Evolutionary conservation across 2,113 vertebrate species (phyloP), one percentile per base, ranked within the genome.

Genomic region (Tenrec ecaudatus): DNA sequence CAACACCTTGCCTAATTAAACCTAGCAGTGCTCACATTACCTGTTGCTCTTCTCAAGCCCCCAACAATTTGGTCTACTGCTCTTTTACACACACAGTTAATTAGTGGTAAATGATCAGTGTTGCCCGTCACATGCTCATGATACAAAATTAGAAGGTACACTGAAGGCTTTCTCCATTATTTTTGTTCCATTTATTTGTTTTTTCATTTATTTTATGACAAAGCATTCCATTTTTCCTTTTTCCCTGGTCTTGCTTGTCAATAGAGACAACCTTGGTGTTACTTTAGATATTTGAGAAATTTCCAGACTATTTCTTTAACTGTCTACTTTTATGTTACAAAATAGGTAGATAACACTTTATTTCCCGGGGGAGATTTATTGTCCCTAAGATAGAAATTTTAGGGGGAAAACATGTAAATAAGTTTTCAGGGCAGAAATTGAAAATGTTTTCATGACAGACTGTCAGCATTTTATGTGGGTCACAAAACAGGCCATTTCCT

Each of bases 391-490:
- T 12, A 69, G 58, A 90, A 58, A 1, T 11, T 81, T 38, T 75
- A 40, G 73, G 22, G 36, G 60, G 31, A 90, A 64, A 94, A 92
- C 76, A 94, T 88, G 89, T 76, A 95, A 89, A 93, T 89, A 89
- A 82, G 58, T 1, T 75, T 94, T 90, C 53, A 78, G 76, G 43
- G n/a, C 47, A 96, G 71, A 95, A n/a, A 93, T 69, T 69, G 62
- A 85, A 95, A 92, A 86, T 75, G 7, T 62, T 69, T 93, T 93
- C 31, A 1, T 89, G 86, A 84, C 53, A 79, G 57, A 78, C 25
- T 15, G 43, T 71, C 57, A 89, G 73, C 78, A 53, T 95, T 92
- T 79, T 95, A 95, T 93, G 11, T 95, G 95, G 77, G 86, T 96
- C 87, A 91, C 62, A 82, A 76, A 93, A 58, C 73, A 87, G 53